phyloP scores from a whole-genome alignment of 1,140 invertebrate genomes.

The Euwallacea fornicatus region DNA sequence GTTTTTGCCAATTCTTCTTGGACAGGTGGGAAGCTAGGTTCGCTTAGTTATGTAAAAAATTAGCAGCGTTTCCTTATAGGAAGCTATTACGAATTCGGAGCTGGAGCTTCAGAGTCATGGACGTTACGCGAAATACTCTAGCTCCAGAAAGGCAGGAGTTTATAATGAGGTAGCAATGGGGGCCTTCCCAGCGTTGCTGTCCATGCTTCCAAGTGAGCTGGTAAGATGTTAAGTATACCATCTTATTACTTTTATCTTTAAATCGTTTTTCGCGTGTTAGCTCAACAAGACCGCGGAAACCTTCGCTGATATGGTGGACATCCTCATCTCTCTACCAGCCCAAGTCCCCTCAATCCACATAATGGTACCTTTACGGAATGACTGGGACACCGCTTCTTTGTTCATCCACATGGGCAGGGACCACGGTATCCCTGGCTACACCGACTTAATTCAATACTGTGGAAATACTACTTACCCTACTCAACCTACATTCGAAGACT shows the following conservation, averaged over 20 bases:
- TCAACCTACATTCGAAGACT: constrained; percentile 60
- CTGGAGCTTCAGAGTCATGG: constrained; percentile 65
- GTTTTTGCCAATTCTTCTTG: constrained; percentile 77
- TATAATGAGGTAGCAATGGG: constrained; percentile 74
- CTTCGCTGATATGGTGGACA: constrained; percentile 53
- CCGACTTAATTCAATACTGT: constrained; percentile 74
- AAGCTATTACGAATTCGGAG: constrained; percentile 65
- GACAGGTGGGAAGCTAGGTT: constrained; percentile 56
- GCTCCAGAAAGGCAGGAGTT: constrained; percentile 72
- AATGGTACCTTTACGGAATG: constrained; percentile 45
- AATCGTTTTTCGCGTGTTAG: constrained; percentile 36
- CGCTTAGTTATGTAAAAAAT: neutral
- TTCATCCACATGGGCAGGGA: constrained; percentile 76
- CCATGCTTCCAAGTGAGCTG: constrained; percentile 67
- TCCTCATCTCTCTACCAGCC: constrained; percentile 57
- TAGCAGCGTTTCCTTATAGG: constrained; percentile 51
- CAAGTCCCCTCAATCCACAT: constrained; percentile 56
- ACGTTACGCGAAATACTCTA: constrained; percentile 77
- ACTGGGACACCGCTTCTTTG: constrained; percentile 59
- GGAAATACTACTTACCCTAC: constrained; percentile 50
- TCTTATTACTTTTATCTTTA: neutral
- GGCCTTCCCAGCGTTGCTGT: constrained; percentile 69
- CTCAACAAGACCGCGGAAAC: constrained; percentile 53
- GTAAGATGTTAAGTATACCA: constrained; percentile 50
- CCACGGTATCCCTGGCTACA: constrained; percentile 87